Percentiles rank a stretch among this genome's conserved stretches.
Conservation (phyloP, 2,888 invertebrate species). For the Poecilobothrus nobilitatus region DNA sequence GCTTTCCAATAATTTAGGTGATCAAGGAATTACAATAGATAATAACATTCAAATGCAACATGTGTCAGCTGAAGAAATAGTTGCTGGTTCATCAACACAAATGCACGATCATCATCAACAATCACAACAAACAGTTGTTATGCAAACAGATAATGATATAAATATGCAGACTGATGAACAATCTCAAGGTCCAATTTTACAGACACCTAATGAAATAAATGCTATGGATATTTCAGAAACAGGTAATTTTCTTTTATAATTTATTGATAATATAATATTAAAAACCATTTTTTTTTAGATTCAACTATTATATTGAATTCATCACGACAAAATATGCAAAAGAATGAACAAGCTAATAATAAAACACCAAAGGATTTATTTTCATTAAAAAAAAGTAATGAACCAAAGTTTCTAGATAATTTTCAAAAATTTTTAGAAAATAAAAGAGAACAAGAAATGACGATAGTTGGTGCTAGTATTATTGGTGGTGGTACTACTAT, state of each 20-base stretch:
- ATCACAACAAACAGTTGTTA: not conserved
- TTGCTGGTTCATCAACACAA: not conserved
- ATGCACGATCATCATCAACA: not conserved
- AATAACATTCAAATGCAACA: conserved; percentile 1
- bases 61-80: not conserved
- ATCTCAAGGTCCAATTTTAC: not conserved
- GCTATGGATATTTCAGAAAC: not conserved
- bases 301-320: not conserved
- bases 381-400: not conserved
- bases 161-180: not conserved
- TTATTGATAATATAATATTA: too few relatives aligned
- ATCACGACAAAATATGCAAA: not conserved
- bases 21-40: not conserved
- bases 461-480: too few relatives aligned
- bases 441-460: not conserved
- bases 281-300: not conserved
- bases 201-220: not conserved
- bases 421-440: conserved; percentile 6
- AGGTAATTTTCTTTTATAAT: not conserved
- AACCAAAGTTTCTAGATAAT: not conserved
- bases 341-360: not conserved
- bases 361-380: not conserved
- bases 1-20: not conserved
- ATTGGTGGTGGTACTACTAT: too few relatives aligned
- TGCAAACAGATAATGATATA: not conserved